Base-by-base conservation (phyloP, 2,888 invertebrate species). In the Galerucella calmariensis region DNA sequence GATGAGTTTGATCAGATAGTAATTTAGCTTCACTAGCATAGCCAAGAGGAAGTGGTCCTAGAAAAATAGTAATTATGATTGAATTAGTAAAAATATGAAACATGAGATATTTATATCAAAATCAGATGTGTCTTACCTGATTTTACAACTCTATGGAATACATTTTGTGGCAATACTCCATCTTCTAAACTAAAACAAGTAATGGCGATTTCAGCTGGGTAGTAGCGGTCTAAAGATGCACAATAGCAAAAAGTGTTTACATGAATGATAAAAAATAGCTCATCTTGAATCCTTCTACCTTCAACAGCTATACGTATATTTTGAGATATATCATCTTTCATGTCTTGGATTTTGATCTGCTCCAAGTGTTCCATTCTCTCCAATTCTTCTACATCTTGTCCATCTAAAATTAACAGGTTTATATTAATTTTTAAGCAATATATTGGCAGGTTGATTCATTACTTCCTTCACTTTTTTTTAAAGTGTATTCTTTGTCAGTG, bases 1-100 rank as follows among this genome's bases (percentile, higher is more conserved):
- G 84, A 80, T 91, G 91, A 0, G 89, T 88, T 1, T 82, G 80
- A 1, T 86, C 82, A 0, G 89, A 85, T 74, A 87, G 86, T n/a
- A 87, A 81, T 65, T 84, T 82, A 0, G 90, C 88, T 20, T 87
- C 87, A 75, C 86, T 84, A 2, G 84, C 84, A 77, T 88, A 90
- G 0, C 91, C 91, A 67, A 86, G 69, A 27, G 85, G 86, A 35
- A 88, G 85, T 75, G 76, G 82, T 71, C 80, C 85, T 85, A n/a
- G 14, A 81, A 82, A 69, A 82, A 84, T 84, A 74, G 65, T 53
- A 74, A 27, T 12, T 24, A 51, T 46, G 41, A 41, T 16, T 14
- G 16, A 48, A 65, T 48, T 44, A 35, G 3, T 27, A 12, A n/a
- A 66, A 48, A 53, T 12, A 66, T 9, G 41, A 53, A 41, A 3